Conservation (phyloP, 2,113 vertebrate species). For the Percina caprodes region DNA sequence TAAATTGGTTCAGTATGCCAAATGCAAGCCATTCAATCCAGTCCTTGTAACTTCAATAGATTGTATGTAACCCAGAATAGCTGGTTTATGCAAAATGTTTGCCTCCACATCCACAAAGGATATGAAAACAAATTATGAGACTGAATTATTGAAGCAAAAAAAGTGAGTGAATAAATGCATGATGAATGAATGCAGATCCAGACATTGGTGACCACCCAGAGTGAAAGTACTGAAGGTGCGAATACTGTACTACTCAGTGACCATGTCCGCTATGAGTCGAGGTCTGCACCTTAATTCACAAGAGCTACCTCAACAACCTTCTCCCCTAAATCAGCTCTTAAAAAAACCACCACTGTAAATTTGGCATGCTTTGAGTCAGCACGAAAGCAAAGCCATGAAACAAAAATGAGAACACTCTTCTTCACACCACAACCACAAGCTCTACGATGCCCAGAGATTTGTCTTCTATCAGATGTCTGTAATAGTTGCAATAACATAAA, state of each 20-base stretch:
- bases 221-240: slow-evolving; percentile 15
- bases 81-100: slow-evolving; percentile 63
- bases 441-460: slow-evolving; percentile 61
- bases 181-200: slow-evolving; percentile 11
- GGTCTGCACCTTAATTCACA: slow-evolving; percentile 58
- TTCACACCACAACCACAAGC: slow-evolving; percentile 40
- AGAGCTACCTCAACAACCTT: slow-evolving; percentile 46
- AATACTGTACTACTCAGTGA: slow-evolving; percentile 32
- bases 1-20: slow-evolving; percentile 73
- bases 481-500: slow-evolving; percentile 66
- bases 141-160: slow-evolving; percentile 38
- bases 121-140: slow-evolving; percentile 44
- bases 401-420: slow-evolving; percentile 66
- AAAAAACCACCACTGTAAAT: slow-evolving; percentile 74
- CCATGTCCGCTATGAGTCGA: slow-evolving; percentile 52
- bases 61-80: slow-evolving; percentile 58
- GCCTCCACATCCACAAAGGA: slow-evolving; percentile 38
- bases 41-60: slow-evolving; percentile 70
- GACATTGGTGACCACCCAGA: background rate
- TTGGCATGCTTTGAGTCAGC: slow-evolving; percentile 76
- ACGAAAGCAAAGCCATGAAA: slow-evolving; percentile 71
- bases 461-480: slow-evolving; percentile 64
- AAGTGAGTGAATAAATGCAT: slow-evolving; percentile 32
- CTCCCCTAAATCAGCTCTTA: slow-evolving; percentile 47
- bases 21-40: slow-evolving; percentile 59